Conservation (phyloP, 2,113 vertebrate species). For the Gadus macrocephalus region DNA sequence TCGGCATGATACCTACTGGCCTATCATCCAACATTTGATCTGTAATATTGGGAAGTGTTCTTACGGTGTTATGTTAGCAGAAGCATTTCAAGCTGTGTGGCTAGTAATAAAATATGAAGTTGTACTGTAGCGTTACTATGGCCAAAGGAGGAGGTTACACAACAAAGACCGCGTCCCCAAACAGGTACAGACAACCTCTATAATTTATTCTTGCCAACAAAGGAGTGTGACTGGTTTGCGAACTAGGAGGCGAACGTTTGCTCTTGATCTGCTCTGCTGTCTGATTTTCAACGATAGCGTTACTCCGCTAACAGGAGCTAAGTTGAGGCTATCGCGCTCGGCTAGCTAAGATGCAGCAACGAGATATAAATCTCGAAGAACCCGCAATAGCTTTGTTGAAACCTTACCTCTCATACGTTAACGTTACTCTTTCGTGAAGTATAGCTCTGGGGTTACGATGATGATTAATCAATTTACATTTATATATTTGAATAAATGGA, state of each 20-base stretch:
- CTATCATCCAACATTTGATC: not conserved
- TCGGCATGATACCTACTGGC: too few species aligned
- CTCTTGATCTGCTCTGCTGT: not conserved
- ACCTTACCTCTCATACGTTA: constrained; percentile 54
- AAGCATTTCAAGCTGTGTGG: not conserved
- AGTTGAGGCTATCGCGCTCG: constrained; percentile 43
- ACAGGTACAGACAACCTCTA: not conserved
- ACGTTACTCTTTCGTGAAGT: constrained; percentile 20
- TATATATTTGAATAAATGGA: constrained; percentile 35
- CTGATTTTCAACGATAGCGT: constrained; percentile 27
- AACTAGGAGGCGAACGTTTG: not conserved
- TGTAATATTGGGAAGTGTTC: not conserved
- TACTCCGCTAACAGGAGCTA: constrained; percentile 50
- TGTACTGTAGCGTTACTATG: not conserved
- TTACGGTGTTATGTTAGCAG: not conserved
- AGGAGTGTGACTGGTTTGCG: not conserved
- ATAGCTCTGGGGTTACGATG: not conserved
- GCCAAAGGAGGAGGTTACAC: constrained; percentile 28
- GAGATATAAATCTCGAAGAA: constrained; percentile 14
- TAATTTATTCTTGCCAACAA: not conserved
- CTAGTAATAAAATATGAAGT: not conserved
- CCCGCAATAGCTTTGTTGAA: too few species aligned
- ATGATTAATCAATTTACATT: constrained; percentile 20
- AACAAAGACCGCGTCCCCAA: constrained; percentile 40
- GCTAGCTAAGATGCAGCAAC: constrained; percentile 29